These are phyloP conservation scores for Lucifuga dentata DNA, from an alignment of 2,113 vertebrate genomes.

Conservation along the genomic window DNA sequence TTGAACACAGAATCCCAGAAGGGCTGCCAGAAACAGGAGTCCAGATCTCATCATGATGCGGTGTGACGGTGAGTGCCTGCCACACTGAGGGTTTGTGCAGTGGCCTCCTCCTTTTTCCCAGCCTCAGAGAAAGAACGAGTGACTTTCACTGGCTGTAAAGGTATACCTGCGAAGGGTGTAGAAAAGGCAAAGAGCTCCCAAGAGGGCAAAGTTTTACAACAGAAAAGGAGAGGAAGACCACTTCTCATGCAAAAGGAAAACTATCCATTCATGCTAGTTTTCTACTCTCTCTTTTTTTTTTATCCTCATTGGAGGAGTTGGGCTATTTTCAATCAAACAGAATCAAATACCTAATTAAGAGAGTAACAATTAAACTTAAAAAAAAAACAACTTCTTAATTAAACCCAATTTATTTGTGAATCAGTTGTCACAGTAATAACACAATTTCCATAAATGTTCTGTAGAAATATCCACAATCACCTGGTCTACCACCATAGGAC, in stretches of 20 bases:
- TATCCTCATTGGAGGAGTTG: no score
- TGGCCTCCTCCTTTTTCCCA: conserved; percentile 19
- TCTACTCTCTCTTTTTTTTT: not conserved
- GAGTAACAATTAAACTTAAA: no score
- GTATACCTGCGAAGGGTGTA: conserved; percentile 26
- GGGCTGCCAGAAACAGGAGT: conserved; percentile 46
- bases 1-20: conserved; percentile 27
- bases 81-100: conserved; percentile 33
- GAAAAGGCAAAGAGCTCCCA: not conserved
- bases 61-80: conserved; percentile 16
- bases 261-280: not conserved
- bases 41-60: conserved; percentile 52
- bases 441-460: no score
- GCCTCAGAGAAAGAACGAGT: conserved; percentile 33
- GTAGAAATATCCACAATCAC: no score
- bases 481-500: no score
- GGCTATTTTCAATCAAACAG: no score
- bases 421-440: no score
- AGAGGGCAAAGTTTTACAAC: conserved; percentile 13
- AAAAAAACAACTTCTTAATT: no score
- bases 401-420: no score
- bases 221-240: not conserved
- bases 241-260: not conserved
- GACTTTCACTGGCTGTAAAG: conserved; percentile 17
- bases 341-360: no score